Conservation (phyloP, 2,888 invertebrate genomes). For the Nymphalis polychloros region DNA sequence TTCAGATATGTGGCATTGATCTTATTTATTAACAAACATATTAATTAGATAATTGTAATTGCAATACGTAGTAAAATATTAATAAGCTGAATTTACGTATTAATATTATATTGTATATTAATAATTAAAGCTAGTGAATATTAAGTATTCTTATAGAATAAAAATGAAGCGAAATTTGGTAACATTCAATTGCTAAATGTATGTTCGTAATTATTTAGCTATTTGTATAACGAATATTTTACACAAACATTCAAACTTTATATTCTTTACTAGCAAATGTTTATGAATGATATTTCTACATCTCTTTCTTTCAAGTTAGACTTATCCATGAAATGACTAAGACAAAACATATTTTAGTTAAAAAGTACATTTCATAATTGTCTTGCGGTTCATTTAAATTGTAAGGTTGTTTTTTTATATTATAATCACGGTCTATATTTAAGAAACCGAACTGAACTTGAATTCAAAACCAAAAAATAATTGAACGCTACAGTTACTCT, state of each 20-base stretch:
- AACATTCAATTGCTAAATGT: neutral
- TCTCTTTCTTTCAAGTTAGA: neutral
- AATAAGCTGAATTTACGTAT: neutral
- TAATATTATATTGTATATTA: neutral
- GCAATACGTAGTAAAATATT: neutral
- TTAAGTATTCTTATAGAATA: neutral
- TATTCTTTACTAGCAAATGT: neutral
- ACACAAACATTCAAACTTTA: neutral
- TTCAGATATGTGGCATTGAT: constrained; percentile 42
- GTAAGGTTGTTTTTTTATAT: too few species aligned
- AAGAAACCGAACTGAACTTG: too few species aligned
- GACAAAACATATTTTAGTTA: constrained; percentile 1
- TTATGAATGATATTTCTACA: neutral
- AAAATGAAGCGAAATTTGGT: neutral
- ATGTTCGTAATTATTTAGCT: neutral
- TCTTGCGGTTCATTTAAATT: too few species aligned
- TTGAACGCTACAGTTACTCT: too few species aligned
- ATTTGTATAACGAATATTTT: neutral
- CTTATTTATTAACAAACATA: neutral
- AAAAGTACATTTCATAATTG: too few species aligned
- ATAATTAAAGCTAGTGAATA: neutral
- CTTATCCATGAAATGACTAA: neutral
- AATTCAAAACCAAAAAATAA: too few species aligned
- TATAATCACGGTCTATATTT: too few species aligned
- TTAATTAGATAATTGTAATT: neutral